phyloP scores from a whole-genome alignment of 1,140 invertebrate species.

The Penaeus indicus region DNA sequence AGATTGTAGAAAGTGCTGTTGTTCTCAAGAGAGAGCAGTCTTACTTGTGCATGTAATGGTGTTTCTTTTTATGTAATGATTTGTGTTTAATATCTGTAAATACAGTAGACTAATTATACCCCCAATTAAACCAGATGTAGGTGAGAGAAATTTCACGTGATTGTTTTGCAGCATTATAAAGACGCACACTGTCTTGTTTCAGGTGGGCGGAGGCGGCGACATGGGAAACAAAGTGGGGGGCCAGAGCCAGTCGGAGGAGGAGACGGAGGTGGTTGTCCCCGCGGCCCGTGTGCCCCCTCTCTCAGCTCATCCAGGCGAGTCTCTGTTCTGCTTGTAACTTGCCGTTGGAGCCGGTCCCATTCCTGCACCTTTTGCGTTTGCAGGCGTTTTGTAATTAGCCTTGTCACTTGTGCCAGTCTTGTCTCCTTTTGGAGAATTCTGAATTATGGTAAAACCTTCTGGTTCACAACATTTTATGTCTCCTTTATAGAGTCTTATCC shows the following conservation, averaged over 20 bases:
- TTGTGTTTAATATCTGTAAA: neutral
- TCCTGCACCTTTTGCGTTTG: neutral
- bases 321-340: neutral
- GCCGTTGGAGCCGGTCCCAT: too few relatives aligned
- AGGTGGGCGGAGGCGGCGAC: constrained; percentile 66
- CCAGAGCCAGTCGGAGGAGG: constrained; percentile 67
- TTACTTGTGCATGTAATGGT: neutral
- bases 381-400: neutral
- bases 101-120: neutral
- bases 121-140: neutral
- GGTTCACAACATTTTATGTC: too few relatives aligned
- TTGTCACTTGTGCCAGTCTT: too few relatives aligned
- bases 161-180: neutral
- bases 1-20: too few relatives aligned
- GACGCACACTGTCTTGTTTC: neutral
- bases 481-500: too few relatives aligned
- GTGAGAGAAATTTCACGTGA: neutral
- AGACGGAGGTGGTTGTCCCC: constrained; percentile 69
- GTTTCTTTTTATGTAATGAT: neutral
- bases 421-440: too few relatives aligned
- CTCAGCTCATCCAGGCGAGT: constrained; percentile 53
- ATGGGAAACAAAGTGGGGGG: constrained; percentile 67
- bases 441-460: too few relatives aligned
- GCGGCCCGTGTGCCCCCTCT: constrained; percentile 70
- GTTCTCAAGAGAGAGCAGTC: too few relatives aligned